Conservation (phyloP, 2,113 vertebrate genomes). For the Tachycineta bicolor region DNA sequence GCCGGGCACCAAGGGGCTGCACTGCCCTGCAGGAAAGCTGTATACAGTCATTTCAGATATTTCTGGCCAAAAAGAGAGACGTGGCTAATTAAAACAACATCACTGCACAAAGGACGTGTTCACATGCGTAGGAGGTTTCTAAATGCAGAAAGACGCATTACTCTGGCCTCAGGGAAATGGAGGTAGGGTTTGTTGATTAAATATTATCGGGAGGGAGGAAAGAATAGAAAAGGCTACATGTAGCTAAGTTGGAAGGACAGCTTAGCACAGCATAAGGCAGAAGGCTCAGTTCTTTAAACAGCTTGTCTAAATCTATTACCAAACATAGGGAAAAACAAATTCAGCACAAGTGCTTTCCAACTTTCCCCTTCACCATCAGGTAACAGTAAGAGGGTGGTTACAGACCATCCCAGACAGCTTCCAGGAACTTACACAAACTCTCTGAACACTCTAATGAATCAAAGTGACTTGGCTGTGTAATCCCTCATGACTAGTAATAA, state of each 20-base stretch:
- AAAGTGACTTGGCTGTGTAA: neutral
- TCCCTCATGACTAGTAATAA: slow-evolving; percentile 9
- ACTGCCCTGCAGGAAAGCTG: neutral
- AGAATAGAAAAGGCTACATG: neutral
- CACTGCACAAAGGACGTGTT: neutral
- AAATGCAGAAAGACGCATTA: slow-evolving; percentile 57
- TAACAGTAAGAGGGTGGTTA: neutral
- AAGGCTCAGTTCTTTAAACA: slow-evolving; percentile 54
- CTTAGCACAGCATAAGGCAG: neutral
- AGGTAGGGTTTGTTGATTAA: slow-evolving; percentile 57
- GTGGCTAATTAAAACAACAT: slow-evolving; percentile 45
- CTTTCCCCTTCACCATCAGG: slow-evolving; percentile 25
- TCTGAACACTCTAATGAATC: slow-evolving; percentile 16
- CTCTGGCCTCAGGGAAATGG: slow-evolving; percentile 34
- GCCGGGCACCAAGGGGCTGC: neutral
- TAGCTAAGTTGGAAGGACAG: neutral
- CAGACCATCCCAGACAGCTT: slow-evolving; percentile 20
- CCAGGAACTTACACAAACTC: slow-evolving; percentile 31
- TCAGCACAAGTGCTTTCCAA: slow-evolving; percentile 26
- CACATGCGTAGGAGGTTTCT: slow-evolving; percentile 45
- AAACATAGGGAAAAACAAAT: slow-evolving; percentile 49
- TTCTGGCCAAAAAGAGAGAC: neutral
- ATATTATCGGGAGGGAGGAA: neutral
- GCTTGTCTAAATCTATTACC: slow-evolving; percentile 51
- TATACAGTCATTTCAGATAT: neutral